Evolutionary conservation across 2,888 invertebrate genomes (phyloP).

Genomic region (Eucriotettix oculatus): DNA sequence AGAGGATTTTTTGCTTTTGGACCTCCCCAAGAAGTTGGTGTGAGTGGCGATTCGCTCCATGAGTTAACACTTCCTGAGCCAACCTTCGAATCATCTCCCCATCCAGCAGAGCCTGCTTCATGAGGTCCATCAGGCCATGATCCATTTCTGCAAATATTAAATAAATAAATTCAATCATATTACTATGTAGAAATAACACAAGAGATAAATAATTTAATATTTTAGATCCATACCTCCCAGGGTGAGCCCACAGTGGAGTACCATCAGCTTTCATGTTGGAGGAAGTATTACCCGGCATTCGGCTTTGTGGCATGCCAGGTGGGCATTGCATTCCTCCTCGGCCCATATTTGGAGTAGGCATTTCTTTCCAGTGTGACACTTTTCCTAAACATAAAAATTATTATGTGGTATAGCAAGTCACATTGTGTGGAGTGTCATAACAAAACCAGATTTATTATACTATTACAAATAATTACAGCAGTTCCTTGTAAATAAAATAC

Average conservation of each 20-base stretch:
- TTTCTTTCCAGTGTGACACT: constrained; percentile 46
- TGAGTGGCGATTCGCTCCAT: constrained; percentile 18
- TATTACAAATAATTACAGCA: background rate
- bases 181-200: background rate
- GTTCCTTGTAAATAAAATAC: background rate
- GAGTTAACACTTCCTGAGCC: constrained; percentile 14
- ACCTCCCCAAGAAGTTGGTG: constrained; percentile 18
- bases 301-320: constrained; percentile 44
- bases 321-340: constrained; percentile 29
- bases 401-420: background rate
- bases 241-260: constrained; percentile 21
- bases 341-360: constrained; percentile 23
- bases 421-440: background rate
- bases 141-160: constrained; percentile 16
- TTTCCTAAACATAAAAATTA: constrained; percentile 14
- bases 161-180: background rate
- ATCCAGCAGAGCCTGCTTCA: constrained; percentile 18
- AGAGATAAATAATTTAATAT: too few relatives aligned
- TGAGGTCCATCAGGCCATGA: constrained; percentile 19
- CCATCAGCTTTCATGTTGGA: constrained; percentile 20
- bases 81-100: constrained; percentile 14
- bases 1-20: constrained; percentile 23
- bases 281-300: constrained; percentile 30
- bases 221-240: constrained; percentile 14
- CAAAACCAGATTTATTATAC: background rate